Evolutionary conservation across 2,113 vertebrate genomes (phyloP).

Genomic region (Ardeotis arabs): DNA sequence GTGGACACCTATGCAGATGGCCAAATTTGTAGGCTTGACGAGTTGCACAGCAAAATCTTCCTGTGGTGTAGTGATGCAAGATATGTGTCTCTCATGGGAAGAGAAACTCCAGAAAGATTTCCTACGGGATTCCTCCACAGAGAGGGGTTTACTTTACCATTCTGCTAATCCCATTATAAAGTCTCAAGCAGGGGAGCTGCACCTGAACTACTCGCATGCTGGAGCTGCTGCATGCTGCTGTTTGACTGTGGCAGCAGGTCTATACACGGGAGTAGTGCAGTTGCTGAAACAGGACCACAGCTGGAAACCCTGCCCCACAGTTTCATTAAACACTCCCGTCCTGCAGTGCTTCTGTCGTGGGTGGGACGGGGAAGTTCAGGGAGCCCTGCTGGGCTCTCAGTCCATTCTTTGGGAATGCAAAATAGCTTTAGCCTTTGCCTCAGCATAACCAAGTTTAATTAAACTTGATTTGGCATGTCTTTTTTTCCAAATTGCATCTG

Average conservation of each 20-base stretch:
- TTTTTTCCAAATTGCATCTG: not conserved
- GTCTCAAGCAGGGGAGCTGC: not conserved
- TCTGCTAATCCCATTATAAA: not conserved
- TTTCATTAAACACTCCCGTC: not conserved
- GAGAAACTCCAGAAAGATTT: not conserved
- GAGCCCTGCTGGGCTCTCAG: not conserved
- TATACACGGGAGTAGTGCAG: not conserved
- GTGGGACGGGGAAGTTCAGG: not conserved
- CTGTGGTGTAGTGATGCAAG: not conserved
- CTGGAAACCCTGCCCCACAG: not conserved
- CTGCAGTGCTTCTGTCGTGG: not conserved
- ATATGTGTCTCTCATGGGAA: not conserved
- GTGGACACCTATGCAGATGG: not conserved
- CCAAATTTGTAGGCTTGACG: not conserved
- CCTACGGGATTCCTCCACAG: not conserved
- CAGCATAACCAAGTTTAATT: not conserved
- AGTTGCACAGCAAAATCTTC: not conserved
- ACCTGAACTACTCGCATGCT: not conserved
- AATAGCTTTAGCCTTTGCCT: not conserved
- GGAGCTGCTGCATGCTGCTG: accelerated
- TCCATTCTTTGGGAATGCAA: not conserved
- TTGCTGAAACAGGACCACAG: not conserved
- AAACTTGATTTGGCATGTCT: accelerated
- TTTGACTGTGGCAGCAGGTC: accelerated
- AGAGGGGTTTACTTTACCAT: not conserved